These are phyloP conservation scores for Arnoldichthys spilopterus DNA, from an alignment of 2,797 vertebrate genomes.

Conservation along the genomic window DNA sequence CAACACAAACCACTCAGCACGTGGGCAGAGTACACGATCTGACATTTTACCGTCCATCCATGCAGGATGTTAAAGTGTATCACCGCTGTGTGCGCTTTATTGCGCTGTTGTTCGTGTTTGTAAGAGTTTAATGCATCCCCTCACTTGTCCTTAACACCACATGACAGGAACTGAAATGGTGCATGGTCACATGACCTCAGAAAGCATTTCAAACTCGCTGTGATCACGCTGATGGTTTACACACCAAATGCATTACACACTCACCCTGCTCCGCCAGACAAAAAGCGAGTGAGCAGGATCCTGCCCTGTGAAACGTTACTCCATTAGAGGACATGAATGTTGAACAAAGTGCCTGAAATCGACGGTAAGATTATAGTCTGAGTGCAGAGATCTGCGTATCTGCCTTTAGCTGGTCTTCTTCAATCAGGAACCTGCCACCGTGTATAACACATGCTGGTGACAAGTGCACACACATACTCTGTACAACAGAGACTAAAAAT, in stretches of 20 bases:
- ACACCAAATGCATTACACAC: constrained; percentile 11
- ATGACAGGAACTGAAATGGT: constrained; percentile 1
- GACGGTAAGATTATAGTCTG: constrained; percentile 49
- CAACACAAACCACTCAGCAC: background rate
- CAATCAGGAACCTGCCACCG: constrained; percentile 27
- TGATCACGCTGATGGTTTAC: background rate
- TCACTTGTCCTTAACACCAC: constrained; percentile 11
- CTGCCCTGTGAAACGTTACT: constrained; percentile 27
- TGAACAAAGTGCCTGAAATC: constrained; percentile 53
- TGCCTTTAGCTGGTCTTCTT: constrained; percentile 36
- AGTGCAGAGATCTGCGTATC: constrained; percentile 35
- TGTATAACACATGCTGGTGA: constrained; percentile 4
- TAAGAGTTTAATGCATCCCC: constrained; percentile 15
- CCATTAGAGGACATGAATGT: constrained; percentile 49
- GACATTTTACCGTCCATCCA: background rate
- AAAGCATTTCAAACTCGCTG: background rate
- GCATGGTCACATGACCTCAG: background rate
- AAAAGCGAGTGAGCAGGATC: constrained; percentile 23
- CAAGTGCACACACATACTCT: background rate
- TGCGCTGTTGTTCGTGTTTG: background rate
- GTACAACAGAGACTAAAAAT: background rate
- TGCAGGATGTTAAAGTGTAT: constrained; percentile 3
- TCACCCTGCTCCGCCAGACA: constrained; percentile 33
- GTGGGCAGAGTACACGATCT: background rate
- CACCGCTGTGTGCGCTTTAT: background rate